Conservation (phyloP, 2,113 vertebrate genomes). For the Ciconia maguari region DNA sequence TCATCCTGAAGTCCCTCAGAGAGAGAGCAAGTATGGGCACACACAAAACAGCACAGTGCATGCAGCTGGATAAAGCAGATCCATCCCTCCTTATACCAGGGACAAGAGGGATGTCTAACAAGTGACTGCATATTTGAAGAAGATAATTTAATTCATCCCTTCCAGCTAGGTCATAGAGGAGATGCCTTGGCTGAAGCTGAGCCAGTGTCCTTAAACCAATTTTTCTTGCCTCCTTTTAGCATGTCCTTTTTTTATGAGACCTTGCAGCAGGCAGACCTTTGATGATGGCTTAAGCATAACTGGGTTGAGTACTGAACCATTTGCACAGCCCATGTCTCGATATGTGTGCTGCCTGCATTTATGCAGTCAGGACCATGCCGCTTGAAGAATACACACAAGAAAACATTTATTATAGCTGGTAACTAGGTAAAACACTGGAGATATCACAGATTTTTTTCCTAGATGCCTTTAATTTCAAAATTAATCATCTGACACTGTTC, state of each 20-base stretch:
- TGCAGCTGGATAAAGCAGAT: not conserved
- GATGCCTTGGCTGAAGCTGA: not conserved
- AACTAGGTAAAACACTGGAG: not conserved
- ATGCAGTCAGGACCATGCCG: accelerated
- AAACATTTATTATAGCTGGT: not conserved
- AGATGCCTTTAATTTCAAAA: not conserved
- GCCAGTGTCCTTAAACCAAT: not conserved
- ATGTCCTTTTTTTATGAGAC: not conserved
- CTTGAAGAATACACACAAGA: not conserved
- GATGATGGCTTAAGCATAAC: not conserved
- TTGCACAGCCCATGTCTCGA: accelerated
- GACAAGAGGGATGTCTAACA: not conserved
- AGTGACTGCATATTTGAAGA: not conserved
- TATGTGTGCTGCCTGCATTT: not conserved
- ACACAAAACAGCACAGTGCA: not conserved
- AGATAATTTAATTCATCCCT: not conserved
- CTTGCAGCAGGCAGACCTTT: not conserved
- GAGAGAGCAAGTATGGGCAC: not conserved
- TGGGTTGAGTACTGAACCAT: not conserved
- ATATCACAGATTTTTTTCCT: not conserved
- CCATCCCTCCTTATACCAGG: not conserved
- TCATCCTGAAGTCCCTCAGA: not conserved
- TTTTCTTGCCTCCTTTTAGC: not conserved
- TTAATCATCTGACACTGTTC: not conserved
- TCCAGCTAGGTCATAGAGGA: not conserved